A percentile compares a stretch with the other conserved stretches of the same genome.
These are phyloP conservation scores for Tamandua tetradactyla DNA, from an alignment of 2,797 vertebrate genomes.

Conservation along the genomic window DNA sequence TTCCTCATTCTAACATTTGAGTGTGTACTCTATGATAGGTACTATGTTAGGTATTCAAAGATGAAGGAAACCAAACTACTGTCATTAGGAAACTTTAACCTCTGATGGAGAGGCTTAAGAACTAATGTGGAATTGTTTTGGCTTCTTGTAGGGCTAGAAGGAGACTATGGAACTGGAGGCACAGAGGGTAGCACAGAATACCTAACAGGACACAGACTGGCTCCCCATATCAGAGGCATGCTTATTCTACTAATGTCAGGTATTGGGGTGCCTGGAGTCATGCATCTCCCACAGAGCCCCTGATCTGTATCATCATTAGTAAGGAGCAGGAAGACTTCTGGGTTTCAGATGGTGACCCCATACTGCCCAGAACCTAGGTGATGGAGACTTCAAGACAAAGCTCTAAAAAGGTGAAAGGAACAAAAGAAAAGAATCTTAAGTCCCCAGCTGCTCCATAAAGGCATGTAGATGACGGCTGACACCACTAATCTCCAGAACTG, in stretches of 20 bases:
- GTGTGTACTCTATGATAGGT: neutral
- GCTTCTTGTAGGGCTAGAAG: neutral
- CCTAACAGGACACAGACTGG: neutral
- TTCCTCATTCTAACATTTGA: neutral
- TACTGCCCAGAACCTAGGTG: neutral
- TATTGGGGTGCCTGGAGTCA: no score
- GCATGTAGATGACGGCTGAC: neutral
- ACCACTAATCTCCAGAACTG: neutral
- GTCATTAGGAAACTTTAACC: neutral
- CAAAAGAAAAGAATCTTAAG: neutral
- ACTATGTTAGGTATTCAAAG: neutral
- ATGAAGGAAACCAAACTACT: neutral
- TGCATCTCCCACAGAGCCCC: neutral
- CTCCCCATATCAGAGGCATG: neutral
- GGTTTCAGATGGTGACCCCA: neutral
- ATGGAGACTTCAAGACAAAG: slow-evolving; percentile 15
- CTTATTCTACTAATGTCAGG: neutral
- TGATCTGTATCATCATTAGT: neutral
- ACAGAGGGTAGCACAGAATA: neutral
- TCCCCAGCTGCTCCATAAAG: neutral
- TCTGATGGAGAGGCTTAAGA: neutral
- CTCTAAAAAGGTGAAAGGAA: neutral
- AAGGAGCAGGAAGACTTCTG: neutral
- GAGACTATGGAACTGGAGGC: neutral
- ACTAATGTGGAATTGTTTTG: neutral